These are phyloP conservation scores for Rhinolophus sinicus DNA, from an alignment of 2,113 vertebrate species.

Conservation along the genomic window DNA sequence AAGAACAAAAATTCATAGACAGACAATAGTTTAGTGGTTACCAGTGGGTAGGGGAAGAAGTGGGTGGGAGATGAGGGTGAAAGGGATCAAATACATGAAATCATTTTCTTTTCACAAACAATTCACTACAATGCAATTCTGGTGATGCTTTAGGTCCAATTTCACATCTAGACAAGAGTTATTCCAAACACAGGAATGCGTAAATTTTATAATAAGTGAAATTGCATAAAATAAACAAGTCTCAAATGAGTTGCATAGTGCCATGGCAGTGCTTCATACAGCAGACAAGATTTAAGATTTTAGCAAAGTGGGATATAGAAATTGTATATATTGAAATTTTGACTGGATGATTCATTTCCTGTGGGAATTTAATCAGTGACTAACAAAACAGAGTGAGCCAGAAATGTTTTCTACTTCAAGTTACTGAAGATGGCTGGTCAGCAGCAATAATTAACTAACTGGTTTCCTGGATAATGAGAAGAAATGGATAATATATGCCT, in stretches of 20 bases:
- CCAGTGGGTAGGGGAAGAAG: too few species aligned
- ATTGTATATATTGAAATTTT: background rate
- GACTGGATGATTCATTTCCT: conserved; percentile 45
- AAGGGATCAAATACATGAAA: background rate
- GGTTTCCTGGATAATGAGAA: background rate
- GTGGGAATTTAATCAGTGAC: background rate
- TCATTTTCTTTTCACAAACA: conserved; percentile 12
- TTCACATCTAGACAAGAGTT: conserved; percentile 43
- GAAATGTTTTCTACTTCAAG: conserved; percentile 28
- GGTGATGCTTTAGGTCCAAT: background rate
- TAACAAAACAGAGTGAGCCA: conserved; percentile 5
- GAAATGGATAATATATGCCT: conserved; percentile 6
- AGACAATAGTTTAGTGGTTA: too few species aligned
- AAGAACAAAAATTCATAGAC: too few species aligned
- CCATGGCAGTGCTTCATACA: background rate
- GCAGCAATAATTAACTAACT: conserved; percentile 42
- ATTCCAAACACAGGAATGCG: background rate
- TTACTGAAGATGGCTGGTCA: background rate
- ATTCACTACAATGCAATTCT: conserved; percentile 33
- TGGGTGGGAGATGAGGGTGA: too few species aligned
- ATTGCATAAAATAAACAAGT: background rate
- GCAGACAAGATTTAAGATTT: background rate
- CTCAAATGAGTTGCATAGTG: background rate
- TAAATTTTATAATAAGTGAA: conserved; percentile 41
- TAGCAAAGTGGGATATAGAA: conserved; percentile 35